Evolutionary conservation across 1,140 invertebrate species (phyloP), one percentile per base, ranked within the genome.

Genomic region (Papilio polyxenes): DNA sequence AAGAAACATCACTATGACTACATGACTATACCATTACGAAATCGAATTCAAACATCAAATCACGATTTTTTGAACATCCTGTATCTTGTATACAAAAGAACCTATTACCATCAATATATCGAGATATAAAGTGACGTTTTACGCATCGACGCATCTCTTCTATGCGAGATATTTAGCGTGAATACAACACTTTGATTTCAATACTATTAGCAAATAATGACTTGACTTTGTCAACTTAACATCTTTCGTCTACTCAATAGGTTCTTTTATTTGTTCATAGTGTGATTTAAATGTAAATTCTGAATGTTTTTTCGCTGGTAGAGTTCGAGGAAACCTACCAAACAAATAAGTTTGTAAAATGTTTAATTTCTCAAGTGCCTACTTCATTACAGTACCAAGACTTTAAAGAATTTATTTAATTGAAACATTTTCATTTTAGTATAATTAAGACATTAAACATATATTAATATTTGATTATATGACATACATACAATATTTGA

Each of bases 61-160:
- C 23, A 48, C 53, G 11, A 40, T 48, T 81, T 59, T 69, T 59
- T 53, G 9, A 85, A 75, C 88, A 86, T 6, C 78, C 85, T 86
- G 83, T 89, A 87, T 69, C 77, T 83, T 79, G 82, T 44, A 44
- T 44, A 92, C 86, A 92, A 92, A 87, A 82, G 82, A 85, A 20
- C 51, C 85, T 89, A 89, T 90, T 92, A 90, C 87, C 86, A 87
- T 90, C 87, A 85, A 90, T 90, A 89, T 85, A 82, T 78, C 37
- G 37, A 81, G 85, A 81, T 82, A 86, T 84, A 86, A 88, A 84
- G 85, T 83, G 88, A 83, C 84, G 83, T 88, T 84, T 86, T 85
- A 83, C 87, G 87, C 86, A 85, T 84, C 84, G 82, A 20, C 78
- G 85, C 86, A 88, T 88, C 88, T 86, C 90, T 92, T 91, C 79